Percentiles rank a stretch among this genome's conserved stretches.
phyloP scores from a whole-genome alignment of 2,113 vertebrate genomes.

The Petromus typicus region DNA sequence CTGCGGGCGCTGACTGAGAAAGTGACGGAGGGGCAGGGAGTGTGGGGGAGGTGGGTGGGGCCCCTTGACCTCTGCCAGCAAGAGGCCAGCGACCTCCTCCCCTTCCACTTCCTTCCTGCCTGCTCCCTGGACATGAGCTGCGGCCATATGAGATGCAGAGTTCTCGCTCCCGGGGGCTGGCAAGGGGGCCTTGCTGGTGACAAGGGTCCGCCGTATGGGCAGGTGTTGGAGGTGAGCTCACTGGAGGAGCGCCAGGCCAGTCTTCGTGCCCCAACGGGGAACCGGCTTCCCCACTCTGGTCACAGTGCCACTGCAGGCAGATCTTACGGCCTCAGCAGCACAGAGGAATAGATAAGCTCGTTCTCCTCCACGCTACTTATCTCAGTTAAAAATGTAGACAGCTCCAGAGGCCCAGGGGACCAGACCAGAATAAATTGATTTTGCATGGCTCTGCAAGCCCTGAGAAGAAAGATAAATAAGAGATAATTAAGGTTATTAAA shows the following conservation, averaged over 20 bases:
- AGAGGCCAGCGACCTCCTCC: too few species aligned
- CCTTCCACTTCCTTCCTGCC: background rate
- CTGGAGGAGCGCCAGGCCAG: accelerated
- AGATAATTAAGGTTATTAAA: constrained; percentile 49
- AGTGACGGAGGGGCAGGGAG: background rate
- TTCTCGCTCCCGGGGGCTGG: background rate
- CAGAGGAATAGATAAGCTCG: background rate
- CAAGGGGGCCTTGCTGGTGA: background rate
- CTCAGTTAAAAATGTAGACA: constrained; percentile 9
- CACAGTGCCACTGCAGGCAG: background rate
- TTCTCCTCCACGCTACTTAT: background rate
- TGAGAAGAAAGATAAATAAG: constrained; percentile 34
- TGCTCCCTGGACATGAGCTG: background rate
- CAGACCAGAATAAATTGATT: background rate
- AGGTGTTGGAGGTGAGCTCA: background rate
- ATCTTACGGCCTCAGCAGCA: background rate
- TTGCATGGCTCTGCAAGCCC: background rate
- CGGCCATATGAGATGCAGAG: background rate
- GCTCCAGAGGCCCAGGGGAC: background rate
- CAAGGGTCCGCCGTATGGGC: background rate
- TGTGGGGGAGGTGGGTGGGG: background rate
- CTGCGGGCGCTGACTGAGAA: background rate
- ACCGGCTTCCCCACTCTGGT: background rate
- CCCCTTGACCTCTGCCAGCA: background rate
- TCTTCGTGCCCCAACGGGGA: background rate